These are phyloP conservation scores for Laticauda colubrina DNA, from an alignment of 2,113 vertebrate genomes.

Conservation along the genomic window DNA sequence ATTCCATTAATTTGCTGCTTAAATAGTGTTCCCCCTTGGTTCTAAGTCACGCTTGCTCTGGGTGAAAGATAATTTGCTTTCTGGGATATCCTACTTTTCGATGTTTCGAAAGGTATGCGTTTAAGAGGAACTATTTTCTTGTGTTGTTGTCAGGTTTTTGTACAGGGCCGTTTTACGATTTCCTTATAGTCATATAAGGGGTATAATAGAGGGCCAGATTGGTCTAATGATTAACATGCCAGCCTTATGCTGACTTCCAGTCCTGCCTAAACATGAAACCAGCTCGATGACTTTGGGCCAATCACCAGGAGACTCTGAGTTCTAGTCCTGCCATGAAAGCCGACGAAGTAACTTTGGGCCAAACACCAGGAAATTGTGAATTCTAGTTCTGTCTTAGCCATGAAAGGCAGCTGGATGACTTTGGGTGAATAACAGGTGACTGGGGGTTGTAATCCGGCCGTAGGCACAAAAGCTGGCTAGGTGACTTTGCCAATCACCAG, in stretches of 20 bases:
- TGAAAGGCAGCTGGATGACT: no score
- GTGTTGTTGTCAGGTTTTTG: not conserved
- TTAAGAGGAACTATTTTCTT: slow-evolving; percentile 37
- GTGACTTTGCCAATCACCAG: no score
- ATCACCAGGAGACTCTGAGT: not conserved
- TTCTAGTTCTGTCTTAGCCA: no score
- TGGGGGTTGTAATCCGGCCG: no score
- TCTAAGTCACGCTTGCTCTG: slow-evolving; percentile 35
- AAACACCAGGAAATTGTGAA: no score
- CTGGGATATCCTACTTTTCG: slow-evolving; percentile 29
- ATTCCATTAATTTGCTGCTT: not conserved
- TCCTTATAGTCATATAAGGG: no score
- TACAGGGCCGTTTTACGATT: not conserved
- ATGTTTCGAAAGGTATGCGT: slow-evolving; percentile 36
- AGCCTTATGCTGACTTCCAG: not conserved
- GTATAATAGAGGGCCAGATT: not conserved
- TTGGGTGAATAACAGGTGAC: no score
- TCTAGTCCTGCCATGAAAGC: not conserved
- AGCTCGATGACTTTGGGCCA: no score
- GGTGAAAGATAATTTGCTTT: slow-evolving; percentile 44
- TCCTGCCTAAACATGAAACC: no score
- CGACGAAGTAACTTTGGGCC: no score
- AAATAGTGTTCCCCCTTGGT: slow-evolving; percentile 13
- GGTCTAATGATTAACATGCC: not conserved
- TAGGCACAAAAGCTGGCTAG: no score